These are phyloP conservation scores for Stercorarius parasiticus DNA, from an alignment of 2,113 vertebrate species.

Conservation along the genomic window DNA sequence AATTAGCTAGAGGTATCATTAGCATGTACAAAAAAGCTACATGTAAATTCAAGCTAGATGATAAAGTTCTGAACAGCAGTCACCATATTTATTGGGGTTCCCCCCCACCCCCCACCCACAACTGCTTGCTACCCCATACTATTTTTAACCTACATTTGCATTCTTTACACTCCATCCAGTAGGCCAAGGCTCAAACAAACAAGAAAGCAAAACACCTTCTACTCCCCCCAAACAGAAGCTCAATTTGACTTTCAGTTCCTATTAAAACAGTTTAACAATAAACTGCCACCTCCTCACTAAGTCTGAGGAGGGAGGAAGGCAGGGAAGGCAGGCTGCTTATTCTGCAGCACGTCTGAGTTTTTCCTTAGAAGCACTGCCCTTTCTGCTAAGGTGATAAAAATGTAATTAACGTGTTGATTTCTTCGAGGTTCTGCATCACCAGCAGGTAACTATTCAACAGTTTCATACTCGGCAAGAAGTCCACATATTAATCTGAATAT, in stretches of 20 bases:
- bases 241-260: neutral
- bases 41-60: neutral
- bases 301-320: neutral
- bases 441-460: constrained; percentile 35
- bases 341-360: constrained; percentile 1
- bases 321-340: constrained; percentile 9
- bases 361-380: neutral
- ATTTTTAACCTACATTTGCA: neutral
- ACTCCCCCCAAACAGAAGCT: neutral
- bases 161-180: neutral
- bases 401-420: constrained; percentile 26
- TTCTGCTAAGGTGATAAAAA: constrained; percentile 33
- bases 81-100: neutral
- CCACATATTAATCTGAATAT: neutral
- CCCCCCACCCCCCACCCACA: neutral
- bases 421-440: constrained; percentile 47
- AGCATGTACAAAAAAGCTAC: neutral
- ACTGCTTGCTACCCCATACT: neutral
- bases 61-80: neutral
- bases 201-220: neutral
- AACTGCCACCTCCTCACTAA: neutral
- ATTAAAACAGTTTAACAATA: neutral
- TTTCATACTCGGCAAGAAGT: constrained; percentile 21
- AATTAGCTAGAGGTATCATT: neutral
- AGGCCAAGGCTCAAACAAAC: neutral